phyloP scores from a whole-genome alignment of 2,797 vertebrate genomes.

The Coregonus ussuriensis region DNA sequence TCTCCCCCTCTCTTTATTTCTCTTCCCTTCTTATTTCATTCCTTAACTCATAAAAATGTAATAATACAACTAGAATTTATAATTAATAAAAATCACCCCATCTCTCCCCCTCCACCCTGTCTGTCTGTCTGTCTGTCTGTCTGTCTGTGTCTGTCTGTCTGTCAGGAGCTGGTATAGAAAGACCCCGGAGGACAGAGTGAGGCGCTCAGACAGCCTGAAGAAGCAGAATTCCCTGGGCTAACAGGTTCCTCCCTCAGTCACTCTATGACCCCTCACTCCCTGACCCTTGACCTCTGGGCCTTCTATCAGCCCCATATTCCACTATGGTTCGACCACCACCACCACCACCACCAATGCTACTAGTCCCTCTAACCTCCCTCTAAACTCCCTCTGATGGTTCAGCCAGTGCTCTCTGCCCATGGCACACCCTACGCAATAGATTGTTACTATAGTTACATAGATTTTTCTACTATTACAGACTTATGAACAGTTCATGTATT shows the following conservation, averaged over 20 bases:
- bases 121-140: not conserved
- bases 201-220: constrained; percentile 68
- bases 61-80: not conserved
- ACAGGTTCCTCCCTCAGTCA: constrained; percentile 47
- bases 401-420: constrained; percentile 41
- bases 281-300: constrained; percentile 43
- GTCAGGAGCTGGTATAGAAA: constrained; percentile 92
- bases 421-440: constrained; percentile 18
- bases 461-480: not conserved
- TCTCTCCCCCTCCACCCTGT: not conserved
- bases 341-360: constrained; percentile 66
- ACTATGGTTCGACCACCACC: constrained; percentile 42
- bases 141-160: not conserved
- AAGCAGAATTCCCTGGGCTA: constrained; percentile 74
- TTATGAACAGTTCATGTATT: not conserved
- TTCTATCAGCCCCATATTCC: constrained; percentile 31
- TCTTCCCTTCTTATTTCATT: not conserved
- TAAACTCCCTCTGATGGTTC: constrained; percentile 3
- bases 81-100: not conserved
- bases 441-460: not conserved
- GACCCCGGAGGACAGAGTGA: constrained; percentile 77
- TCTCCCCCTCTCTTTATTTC: not conserved
- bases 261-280: not conserved
- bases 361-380: constrained; percentile 23
- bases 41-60: not conserved